Evolutionary conservation across 2,113 vertebrate genomes (phyloP).

Genomic region (Zapornia atra): DNA sequence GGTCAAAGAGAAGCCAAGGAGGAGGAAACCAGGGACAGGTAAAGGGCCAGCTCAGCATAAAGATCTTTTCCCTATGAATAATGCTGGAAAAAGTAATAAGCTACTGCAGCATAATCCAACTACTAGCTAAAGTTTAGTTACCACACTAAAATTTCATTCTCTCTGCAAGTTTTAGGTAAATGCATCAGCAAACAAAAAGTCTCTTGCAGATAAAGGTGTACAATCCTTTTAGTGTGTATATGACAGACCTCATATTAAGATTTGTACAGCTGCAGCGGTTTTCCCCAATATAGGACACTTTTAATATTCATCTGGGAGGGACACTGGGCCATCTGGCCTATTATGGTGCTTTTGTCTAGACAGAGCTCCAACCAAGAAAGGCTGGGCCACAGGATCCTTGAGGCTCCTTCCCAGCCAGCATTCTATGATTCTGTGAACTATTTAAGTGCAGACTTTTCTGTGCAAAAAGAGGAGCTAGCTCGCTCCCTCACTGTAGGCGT

Average conservation of each 20-base stretch:
- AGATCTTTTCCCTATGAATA: neutral
- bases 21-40: neutral
- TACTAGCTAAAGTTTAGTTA: neutral
- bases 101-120: constrained; percentile 1
- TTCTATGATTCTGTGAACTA: neutral
- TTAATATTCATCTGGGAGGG: no score
- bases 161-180: neutral
- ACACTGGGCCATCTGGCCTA: no score
- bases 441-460: neutral
- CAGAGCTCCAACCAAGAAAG: no score
- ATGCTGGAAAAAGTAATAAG: neutral
- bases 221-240: neutral
- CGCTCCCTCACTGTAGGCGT: neutral
- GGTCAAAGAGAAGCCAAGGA: constrained; percentile 16
- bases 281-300: no score
- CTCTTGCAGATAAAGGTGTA: neutral
- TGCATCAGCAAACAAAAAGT: neutral
- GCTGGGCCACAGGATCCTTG: no score
- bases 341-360: no score
- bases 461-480: neutral
- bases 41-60: constrained; percentile 14
- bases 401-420: no score
- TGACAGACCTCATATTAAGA: neutral
- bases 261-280: neutral
- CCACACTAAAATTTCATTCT: neutral